Evolutionary conservation across 2,113 vertebrate genomes (phyloP).

Genomic region (Mionectes macconnelli): DNA sequence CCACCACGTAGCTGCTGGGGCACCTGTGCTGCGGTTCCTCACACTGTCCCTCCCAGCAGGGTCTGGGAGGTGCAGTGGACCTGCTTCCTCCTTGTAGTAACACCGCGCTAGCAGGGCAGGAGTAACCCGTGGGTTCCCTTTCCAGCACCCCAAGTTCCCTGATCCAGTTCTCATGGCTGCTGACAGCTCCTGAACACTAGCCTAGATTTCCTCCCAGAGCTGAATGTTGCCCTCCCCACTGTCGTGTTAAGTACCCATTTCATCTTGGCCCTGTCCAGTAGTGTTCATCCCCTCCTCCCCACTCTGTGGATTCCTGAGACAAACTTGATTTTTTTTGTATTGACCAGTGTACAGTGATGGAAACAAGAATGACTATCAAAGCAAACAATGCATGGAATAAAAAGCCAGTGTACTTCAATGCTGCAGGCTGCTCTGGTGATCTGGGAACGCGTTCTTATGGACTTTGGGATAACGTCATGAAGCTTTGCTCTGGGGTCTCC

Average conservation of each 20-base stretch:
- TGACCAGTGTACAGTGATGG: conserved; percentile 83
- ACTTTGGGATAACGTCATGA: neutral
- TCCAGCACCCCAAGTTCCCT: neutral
- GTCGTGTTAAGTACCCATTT: conserved; percentile 61
- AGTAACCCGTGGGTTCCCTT: neutral
- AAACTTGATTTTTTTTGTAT: conserved; percentile 69
- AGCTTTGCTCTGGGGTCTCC: neutral
- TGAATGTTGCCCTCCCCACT: conserved; percentile 56
- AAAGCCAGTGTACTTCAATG: conserved; percentile 88
- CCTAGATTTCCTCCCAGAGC: conserved; percentile 50
- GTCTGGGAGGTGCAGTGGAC: neutral
- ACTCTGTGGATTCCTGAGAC: conserved; percentile 54
- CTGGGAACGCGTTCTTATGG: neutral
- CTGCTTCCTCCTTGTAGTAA: neutral
- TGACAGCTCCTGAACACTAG: conserved; percentile 52
- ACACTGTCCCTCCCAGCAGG: neutral
- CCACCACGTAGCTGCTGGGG: rapidly evolving
- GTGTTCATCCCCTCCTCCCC: conserved; percentile 35
- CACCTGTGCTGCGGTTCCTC: rapidly evolving
- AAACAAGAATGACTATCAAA: conserved; percentile 86
- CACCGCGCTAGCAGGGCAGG: neutral
- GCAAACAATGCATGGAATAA: conserved; percentile 96
- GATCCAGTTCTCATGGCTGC: neutral
- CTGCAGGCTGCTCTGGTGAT: conserved; percentile 55
- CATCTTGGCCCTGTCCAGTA: conserved; percentile 56